Evolutionary conservation across 2,797 vertebrate species (phyloP).

Genomic region (Xenentodon cancila): DNA sequence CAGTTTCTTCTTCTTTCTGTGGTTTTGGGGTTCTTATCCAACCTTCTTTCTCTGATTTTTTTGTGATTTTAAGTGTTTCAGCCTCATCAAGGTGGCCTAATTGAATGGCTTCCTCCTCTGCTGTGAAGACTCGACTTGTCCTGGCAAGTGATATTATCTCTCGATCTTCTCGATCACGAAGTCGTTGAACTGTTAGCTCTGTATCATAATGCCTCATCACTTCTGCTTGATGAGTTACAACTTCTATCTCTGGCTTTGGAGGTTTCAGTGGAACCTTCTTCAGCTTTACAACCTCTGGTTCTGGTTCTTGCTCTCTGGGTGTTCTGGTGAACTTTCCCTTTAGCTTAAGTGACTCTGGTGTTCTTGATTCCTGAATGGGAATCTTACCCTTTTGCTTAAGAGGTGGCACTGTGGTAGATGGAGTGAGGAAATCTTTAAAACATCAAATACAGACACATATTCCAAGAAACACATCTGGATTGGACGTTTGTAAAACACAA

Average conservation of each 20-base stretch:
- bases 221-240: conserved; percentile 49
- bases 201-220: conserved; percentile 44
- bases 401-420: conserved; percentile 64
- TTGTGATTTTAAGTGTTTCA: conserved; percentile 26
- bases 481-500: conserved; percentile 13
- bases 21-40: conserved; percentile 53
- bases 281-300: conserved; percentile 66
- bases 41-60: conserved; percentile 38
- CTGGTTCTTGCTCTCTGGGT: conserved; percentile 66
- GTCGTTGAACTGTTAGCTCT: conserved; percentile 54
- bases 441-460: conserved; percentile 30
- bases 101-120: conserved; percentile 48
- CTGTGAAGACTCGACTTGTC: conserved; percentile 59
- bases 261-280: conserved; percentile 68
- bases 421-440: conserved; percentile 51
- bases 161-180: conserved; percentile 62
- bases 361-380: conserved; percentile 72
- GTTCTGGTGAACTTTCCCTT: conserved; percentile 65
- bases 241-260: conserved; percentile 54
- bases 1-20: conserved; percentile 34
- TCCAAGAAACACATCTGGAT: conserved; percentile 10
- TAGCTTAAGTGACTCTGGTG: conserved; percentile 62
- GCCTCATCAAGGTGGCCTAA: conserved; percentile 42
- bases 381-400: conserved; percentile 81
- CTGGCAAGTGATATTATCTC: conserved; percentile 53